phyloP scores from a whole-genome alignment of 2,113 vertebrate genomes.

The Limanda limanda region DNA sequence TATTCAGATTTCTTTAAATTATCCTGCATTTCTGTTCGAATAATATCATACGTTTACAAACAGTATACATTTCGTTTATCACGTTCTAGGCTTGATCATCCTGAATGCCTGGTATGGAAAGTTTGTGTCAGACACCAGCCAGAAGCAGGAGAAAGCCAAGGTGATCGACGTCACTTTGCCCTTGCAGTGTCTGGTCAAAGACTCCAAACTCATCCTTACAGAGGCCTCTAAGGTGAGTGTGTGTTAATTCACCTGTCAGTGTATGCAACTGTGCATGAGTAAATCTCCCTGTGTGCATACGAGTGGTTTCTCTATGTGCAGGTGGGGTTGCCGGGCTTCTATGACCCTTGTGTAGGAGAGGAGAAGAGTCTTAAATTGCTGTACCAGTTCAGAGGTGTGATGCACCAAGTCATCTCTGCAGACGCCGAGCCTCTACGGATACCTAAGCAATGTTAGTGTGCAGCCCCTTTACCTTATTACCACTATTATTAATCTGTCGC shows the following conservation, averaged over 20 bases:
- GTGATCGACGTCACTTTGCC: slow-evolving; percentile 96
- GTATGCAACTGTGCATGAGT: neutral
- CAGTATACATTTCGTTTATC: neutral
- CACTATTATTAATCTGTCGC: neutral
- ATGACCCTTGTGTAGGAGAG: slow-evolving; percentile 94
- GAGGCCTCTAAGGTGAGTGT: slow-evolving; percentile 92
- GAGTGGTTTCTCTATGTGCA: slow-evolving; percentile 59
- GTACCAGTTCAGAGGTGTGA: slow-evolving; percentile 95
- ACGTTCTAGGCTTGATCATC: slow-evolving; percentile 89
- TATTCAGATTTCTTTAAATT: neutral
- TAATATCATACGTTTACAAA: neutral
- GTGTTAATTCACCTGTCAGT: neutral
- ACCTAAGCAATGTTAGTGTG: slow-evolving; percentile 97
- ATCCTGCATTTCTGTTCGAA: neutral
- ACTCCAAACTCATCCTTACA: slow-evolving; percentile 97
- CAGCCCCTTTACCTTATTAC: neutral
- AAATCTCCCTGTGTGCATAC: neutral
- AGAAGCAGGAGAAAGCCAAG: slow-evolving; percentile 89
- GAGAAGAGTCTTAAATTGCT: slow-evolving; percentile 96
- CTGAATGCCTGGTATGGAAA: slow-evolving; percentile 98
- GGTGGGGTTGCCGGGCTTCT: slow-evolving; percentile 96
- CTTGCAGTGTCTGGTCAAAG: slow-evolving; percentile 96
- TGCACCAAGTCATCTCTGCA: slow-evolving; percentile 93
- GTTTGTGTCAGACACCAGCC: slow-evolving; percentile 93
- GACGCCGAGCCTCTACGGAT: slow-evolving; percentile 93